Conservation (phyloP, 1,140 invertebrate species). For the Zaprionus ornatus region DNA sequence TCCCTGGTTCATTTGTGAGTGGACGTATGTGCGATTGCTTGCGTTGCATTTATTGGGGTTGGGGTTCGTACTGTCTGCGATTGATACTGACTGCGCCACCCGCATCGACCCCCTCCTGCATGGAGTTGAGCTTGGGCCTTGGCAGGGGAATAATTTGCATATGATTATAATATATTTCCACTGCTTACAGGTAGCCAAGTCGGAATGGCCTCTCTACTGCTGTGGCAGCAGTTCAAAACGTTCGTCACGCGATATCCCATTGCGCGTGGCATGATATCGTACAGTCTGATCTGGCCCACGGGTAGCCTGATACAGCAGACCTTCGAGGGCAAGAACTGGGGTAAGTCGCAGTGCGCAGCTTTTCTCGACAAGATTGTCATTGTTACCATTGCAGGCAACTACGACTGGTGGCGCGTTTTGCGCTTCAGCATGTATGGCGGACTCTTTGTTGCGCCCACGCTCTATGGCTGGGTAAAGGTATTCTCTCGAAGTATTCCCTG, state of each 20-base stretch:
- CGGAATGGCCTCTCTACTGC: slow-evolving; percentile 45
- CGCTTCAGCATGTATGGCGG: slow-evolving; percentile 90
- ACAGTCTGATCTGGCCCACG: slow-evolving; percentile 89
- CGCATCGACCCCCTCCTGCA: background rate
- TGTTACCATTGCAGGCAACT: slow-evolving; percentile 69
- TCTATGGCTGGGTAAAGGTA: slow-evolving; percentile 89
- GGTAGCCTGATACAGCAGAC: slow-evolving; percentile 87
- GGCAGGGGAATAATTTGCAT: slow-evolving; percentile 25
- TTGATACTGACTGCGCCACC: background rate
- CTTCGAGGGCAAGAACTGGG: slow-evolving; percentile 83
- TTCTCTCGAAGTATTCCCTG: no score
- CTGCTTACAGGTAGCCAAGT: slow-evolving; percentile 2
- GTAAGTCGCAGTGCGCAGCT: slow-evolving; percentile 48
- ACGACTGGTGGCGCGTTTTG: slow-evolving; percentile 86
- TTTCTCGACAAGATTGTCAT: background rate
- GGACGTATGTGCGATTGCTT: no score
- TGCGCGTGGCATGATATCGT: slow-evolving; percentile 89
- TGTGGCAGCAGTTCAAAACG: slow-evolving; percentile 70
- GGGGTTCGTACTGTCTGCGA: no score
- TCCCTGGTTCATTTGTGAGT: background rate
- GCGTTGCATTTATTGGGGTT: slow-evolving; percentile 29
- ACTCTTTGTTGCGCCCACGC: slow-evolving; percentile 89
- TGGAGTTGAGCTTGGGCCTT: background rate
- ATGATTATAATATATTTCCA: slow-evolving; percentile 4
- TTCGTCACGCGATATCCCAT: slow-evolving; percentile 81